These are phyloP conservation scores for Caloenas nicobarica DNA, from an alignment of 2,113 vertebrate genomes.

Conservation along the genomic window DNA sequence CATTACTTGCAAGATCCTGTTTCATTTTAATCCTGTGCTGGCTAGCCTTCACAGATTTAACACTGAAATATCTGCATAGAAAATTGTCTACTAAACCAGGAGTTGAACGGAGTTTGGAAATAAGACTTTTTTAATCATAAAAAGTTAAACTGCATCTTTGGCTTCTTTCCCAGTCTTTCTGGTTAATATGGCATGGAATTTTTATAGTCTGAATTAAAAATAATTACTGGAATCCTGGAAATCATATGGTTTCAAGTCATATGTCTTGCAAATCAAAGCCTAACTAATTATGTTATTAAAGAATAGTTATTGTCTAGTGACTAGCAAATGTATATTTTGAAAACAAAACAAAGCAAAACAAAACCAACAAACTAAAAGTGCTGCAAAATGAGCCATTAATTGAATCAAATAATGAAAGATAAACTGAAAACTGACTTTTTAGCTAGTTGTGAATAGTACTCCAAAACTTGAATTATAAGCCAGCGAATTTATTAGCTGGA, in stretches of 20 bases:
- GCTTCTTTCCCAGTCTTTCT: neutral
- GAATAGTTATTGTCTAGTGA: neutral
- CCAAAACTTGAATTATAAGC: neutral
- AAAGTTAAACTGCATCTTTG: neutral
- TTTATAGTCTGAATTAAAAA: slow-evolving; percentile 34
- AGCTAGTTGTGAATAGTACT: neutral
- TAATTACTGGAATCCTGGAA: slow-evolving; percentile 14
- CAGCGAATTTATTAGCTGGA: neutral
- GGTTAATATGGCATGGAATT: neutral
- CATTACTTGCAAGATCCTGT: neutral
- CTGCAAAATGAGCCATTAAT: neutral
- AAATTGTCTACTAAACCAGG: neutral
- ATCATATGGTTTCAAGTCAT: neutral
- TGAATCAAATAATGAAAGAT: neutral
- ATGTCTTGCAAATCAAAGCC: slow-evolving; percentile 7
- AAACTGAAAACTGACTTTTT: neutral
- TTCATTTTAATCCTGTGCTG: neutral
- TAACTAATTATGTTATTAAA: slow-evolving; percentile 1
- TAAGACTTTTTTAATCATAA: neutral
- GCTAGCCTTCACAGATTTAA: neutral
- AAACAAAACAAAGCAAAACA: neutral
- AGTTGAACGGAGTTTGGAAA: neutral
- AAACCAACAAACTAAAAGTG: neutral
- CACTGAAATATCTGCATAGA: neutral
- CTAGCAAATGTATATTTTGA: neutral